Evolutionary conservation across 2,888 invertebrate genomes (phyloP).

Genomic region (Elysia crispata): DNA sequence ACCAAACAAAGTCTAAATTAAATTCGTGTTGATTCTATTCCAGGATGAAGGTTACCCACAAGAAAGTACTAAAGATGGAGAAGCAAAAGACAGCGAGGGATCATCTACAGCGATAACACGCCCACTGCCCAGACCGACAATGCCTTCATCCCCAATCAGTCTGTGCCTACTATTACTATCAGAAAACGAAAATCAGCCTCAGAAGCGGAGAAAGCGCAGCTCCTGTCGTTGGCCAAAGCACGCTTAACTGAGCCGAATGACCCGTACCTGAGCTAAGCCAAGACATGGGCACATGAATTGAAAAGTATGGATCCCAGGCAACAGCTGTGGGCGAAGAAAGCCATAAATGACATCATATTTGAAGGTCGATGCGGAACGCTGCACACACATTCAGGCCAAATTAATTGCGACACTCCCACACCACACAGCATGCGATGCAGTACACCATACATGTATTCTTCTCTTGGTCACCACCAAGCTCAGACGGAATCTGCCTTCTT

Average conservation of each 20-base stretch:
- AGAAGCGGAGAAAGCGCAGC: background rate
- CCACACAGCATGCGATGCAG: background rate
- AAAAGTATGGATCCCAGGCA: background rate
- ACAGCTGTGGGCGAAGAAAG: slow-evolving; percentile 13
- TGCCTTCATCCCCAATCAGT: slow-evolving; percentile 1
- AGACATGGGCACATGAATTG: slow-evolving; percentile 20
- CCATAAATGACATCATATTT: slow-evolving; percentile 7
- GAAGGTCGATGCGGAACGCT: slow-evolving; percentile 13
- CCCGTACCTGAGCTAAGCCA: slow-evolving; percentile 18
- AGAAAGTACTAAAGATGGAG: slow-evolving; percentile 4
- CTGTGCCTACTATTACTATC: slow-evolving; percentile 1
- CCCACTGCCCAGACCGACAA: slow-evolving; percentile 4
- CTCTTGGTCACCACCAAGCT: slow-evolving; percentile 1
- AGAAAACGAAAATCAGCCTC: slow-evolving; percentile 1
- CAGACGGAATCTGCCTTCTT: slow-evolving; percentile 1
- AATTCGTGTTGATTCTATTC: slow-evolving; percentile 3
- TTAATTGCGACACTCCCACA: slow-evolving; percentile 1
- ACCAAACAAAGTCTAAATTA: background rate
- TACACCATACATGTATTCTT: background rate
- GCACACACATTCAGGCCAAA: background rate
- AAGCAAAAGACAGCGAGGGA: background rate
- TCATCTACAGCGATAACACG: background rate
- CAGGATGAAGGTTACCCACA: background rate
- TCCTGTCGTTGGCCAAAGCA: slow-evolving; percentile 9
- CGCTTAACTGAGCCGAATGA: slow-evolving; percentile 1